Conservation (phyloP, 2,888 invertebrate species). For the Epirrita christyi region DNA sequence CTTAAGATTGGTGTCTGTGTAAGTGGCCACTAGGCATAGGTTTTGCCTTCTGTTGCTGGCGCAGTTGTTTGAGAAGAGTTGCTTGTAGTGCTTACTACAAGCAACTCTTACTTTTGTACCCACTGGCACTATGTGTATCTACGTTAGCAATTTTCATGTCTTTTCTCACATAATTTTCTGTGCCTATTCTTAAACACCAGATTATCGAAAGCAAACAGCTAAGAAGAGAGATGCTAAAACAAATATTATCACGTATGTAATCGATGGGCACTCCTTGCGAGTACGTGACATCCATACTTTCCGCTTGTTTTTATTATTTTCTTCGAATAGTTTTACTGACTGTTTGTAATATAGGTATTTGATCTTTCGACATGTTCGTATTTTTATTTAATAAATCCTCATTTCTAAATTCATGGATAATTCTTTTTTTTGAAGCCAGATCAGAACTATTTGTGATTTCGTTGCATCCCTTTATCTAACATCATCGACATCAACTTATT, state of each 20-base stretch:
- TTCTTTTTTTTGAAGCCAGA: too few species aligned
- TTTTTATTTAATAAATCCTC: not conserved
- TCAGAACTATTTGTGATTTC: too few species aligned
- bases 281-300: conserved; percentile 66
- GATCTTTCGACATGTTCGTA: not conserved
- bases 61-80: too few species aligned
- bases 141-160: not conserved
- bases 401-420: too few species aligned
- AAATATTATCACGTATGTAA: conserved; percentile 78
- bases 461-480: too few species aligned
- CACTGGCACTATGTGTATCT: too few species aligned
- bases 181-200: conserved; percentile 40
- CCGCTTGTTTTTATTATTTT: conserved; percentile 56
- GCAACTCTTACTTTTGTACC: too few species aligned
- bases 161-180: conserved; percentile 4
- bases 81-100: too few species aligned
- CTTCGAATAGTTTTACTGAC: conserved; percentile 8
- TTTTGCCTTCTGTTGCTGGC: too few species aligned
- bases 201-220: conserved; percentile 41
- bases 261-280: conserved; percentile 57
- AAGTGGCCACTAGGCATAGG: too few species aligned
- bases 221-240: conserved; percentile 47
- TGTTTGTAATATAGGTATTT: conserved; percentile 10
- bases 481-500: too few species aligned
- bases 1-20: too few species aligned